phyloP scores from a whole-genome alignment of 2,888 invertebrate species.

The Tipula lateralis region DNA sequence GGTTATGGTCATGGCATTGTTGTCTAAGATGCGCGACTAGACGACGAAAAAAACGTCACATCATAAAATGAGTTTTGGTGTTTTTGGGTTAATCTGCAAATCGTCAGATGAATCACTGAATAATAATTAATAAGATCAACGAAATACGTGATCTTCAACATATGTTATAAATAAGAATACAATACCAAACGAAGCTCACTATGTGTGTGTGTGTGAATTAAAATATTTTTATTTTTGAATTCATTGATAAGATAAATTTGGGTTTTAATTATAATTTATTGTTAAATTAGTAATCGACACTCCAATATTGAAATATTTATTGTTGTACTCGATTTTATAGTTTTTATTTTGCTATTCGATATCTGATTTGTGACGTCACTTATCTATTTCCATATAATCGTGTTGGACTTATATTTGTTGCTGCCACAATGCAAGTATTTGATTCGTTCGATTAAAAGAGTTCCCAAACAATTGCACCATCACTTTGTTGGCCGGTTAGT shows the following conservation, averaged over 20 bases:
- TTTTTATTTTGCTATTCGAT: not conserved
- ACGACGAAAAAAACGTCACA: no score
- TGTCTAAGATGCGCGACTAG: not conserved
- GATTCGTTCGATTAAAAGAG: no score
- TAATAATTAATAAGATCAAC: not conserved
- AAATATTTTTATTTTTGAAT: not conserved
- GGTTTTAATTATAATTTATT: not conserved
- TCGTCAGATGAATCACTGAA: not conserved
- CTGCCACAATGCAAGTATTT: no score
- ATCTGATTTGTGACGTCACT: not conserved
- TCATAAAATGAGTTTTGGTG: not conserved
- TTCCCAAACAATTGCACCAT: no score
- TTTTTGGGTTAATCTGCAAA: not conserved
- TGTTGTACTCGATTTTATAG: not conserved
- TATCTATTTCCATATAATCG: no score
- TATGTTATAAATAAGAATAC: not conserved
- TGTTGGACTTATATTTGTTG: not conserved
- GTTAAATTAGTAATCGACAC: not conserved
- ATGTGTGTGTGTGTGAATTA: not conserved
- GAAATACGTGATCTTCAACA: not conserved
- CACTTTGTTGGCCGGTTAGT: no score
- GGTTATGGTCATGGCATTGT: not conserved
- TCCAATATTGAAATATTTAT: not conserved
- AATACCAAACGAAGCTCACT: not conserved
- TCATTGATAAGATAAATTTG: not conserved